phyloP scores from a whole-genome alignment of 1,140 invertebrate genomes.

The Caenorhabditis inopinata region DNA sequence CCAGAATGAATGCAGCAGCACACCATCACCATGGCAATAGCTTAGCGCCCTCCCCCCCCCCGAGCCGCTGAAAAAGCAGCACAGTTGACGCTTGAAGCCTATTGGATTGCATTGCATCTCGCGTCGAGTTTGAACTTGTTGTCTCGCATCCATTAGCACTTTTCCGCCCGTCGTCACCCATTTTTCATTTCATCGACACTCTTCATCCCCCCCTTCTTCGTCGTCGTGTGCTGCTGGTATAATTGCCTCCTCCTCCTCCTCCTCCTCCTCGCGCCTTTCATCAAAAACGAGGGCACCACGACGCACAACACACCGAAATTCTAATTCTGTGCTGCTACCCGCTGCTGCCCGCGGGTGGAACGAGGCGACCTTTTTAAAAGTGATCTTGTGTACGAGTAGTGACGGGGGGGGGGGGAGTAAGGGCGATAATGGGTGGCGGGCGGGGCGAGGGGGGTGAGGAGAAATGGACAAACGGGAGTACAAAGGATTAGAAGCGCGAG shows the following conservation, averaged over 20 bases:
- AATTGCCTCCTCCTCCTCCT: conserved; percentile 31
- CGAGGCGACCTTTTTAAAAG: background rate
- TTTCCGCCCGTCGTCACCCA: background rate
- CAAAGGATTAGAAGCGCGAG: background rate
- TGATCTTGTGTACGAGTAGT: background rate
- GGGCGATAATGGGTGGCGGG: conserved; percentile 1
- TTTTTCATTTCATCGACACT: background rate
- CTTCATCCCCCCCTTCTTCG: background rate
- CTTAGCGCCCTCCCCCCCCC: too few species aligned
- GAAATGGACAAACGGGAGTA: too few species aligned
- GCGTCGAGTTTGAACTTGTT: background rate
- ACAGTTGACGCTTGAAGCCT: too few species aligned
- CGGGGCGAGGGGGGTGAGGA: too few species aligned
- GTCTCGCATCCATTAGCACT: background rate
- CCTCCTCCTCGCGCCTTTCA: too few species aligned
- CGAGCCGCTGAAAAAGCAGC: too few species aligned
- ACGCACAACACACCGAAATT: background rate
- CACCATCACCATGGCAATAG: too few species aligned
- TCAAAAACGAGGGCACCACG: conserved; percentile 23
- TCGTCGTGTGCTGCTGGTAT: background rate
- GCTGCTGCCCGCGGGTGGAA: background rate
- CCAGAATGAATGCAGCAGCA: too few species aligned
- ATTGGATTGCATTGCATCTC: too few species aligned
- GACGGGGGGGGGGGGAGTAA: background rate
- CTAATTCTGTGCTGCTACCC: conserved; percentile 15